These are phyloP conservation scores for Capromys pilorides DNA, from an alignment of 2,797 vertebrate species.

Conservation along the genomic window DNA sequence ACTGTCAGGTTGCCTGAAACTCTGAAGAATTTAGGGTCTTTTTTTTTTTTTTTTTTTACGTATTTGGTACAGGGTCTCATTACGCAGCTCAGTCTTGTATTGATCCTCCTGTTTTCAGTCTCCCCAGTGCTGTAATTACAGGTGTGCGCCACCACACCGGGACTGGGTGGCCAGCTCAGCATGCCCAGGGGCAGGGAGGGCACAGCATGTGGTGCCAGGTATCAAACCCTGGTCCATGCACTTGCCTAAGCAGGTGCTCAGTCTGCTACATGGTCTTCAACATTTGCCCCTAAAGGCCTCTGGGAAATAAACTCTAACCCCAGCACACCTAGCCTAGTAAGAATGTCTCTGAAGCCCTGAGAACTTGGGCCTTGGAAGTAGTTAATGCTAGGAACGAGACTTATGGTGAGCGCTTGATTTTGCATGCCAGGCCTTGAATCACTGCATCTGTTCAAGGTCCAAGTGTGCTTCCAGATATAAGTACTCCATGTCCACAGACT, in stretches of 20 bases:
- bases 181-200: too few species aligned
- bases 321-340: not conserved
- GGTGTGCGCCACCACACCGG: too few species aligned
- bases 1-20: not conserved
- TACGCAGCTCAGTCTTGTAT: too few species aligned
- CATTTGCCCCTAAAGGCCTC: not conserved
- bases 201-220: too few species aligned
- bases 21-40: too few species aligned
- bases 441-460: not conserved
- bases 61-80: too few species aligned
- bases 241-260: too few species aligned
- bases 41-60: too few species aligned
- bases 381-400: not conserved
- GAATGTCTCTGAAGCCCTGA: not conserved
- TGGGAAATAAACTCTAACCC: not conserved
- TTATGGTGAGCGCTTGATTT: not conserved
- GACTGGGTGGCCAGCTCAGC: too few species aligned
- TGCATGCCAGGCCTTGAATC: not conserved
- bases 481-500: accelerated
- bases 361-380: not conserved
- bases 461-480: accelerated
- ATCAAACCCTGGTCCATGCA: too few species aligned
- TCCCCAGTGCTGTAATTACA: too few species aligned
- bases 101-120: too few species aligned
- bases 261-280: not conserved